These are phyloP conservation scores for Neodiprion lecontei DNA, from an alignment of 1,140 invertebrate genomes.

Conservation along the genomic window DNA sequence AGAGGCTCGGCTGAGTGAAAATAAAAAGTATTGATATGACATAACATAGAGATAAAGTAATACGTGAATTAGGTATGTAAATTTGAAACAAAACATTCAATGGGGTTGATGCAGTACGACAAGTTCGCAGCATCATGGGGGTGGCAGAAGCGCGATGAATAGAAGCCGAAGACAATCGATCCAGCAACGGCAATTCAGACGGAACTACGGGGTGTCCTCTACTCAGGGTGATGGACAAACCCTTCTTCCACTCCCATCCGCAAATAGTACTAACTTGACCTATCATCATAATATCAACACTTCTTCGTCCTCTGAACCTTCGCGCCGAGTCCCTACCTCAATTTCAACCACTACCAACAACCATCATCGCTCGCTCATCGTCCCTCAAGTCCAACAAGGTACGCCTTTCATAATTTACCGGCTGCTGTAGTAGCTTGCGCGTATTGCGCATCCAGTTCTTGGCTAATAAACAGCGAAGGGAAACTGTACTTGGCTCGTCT, in stretches of 20 bases:
- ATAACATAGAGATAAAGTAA: conserved; percentile 18
- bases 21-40: not conserved
- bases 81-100: conserved; percentile 31
- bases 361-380: conserved; percentile 47
- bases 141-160: conserved; percentile 39
- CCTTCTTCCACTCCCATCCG: conserved; percentile 40
- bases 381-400: conserved; percentile 47
- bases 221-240: conserved; percentile 56
- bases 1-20: conserved; percentile 1
- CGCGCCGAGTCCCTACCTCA: conserved; percentile 49
- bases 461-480: conserved; percentile 1
- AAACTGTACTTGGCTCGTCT: conserved; percentile 4
- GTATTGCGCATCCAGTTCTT: not conserved
- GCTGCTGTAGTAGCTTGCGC: conserved; percentile 4
- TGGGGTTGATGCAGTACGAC: conserved; percentile 52
- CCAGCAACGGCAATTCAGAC: conserved; percentile 53
- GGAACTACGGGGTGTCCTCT: conserved; percentile 54
- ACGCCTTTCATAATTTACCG: conserved; percentile 27
- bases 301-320: conserved; percentile 48
- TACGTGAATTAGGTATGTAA: conserved; percentile 12
- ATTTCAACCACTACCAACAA: conserved; percentile 47
- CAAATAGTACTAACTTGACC: conserved; percentile 23
- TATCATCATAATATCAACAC: conserved; percentile 47
- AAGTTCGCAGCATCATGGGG: conserved; percentile 43
- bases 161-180: conserved; percentile 47